Conservation (phyloP, 2,888 invertebrate species). For the Ypsolopha scabrella region DNA sequence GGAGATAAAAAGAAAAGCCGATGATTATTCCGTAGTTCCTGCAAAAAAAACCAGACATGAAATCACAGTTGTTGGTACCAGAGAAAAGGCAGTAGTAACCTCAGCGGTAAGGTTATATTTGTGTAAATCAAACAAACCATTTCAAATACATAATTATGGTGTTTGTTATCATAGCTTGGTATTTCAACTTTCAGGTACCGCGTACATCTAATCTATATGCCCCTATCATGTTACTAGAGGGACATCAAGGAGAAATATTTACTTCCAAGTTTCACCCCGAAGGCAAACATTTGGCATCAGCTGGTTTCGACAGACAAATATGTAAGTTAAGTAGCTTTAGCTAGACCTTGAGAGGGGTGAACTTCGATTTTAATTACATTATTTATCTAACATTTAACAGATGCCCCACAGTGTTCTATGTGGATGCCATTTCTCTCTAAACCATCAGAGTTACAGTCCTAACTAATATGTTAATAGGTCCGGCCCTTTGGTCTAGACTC, state of each 20-base stretch:
- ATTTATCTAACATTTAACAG: too few species aligned
- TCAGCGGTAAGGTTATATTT: conserved; percentile 69
- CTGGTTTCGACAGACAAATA: conserved; percentile 95
- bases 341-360: too few species aligned
- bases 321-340: conserved; percentile 72
- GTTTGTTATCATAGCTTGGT: neutral
- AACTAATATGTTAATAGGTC: too few species aligned
- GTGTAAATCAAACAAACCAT: neutral
- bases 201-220: conserved; percentile 90
- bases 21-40: conserved; percentile 71
- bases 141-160: neutral
- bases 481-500: too few species aligned
- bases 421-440: too few species aligned
- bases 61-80: conserved; percentile 74
- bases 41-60: conserved; percentile 80
- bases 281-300: conserved; percentile 93
- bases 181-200: conserved; percentile 59
- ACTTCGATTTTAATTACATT: too few species aligned
- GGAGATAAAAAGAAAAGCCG: conserved; percentile 74
- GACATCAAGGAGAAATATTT: conserved; percentile 97
- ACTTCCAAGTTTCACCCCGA: conserved; percentile 95
- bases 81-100: conserved; percentile 81
- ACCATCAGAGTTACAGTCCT: too few species aligned
- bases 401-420: too few species aligned
- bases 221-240: conserved; percentile 96